A percentile compares a stretch with the other conserved stretches of the same genome.
phyloP scores from a whole-genome alignment of 2,888 invertebrate genomes.

The Pimpla rufipes region DNA sequence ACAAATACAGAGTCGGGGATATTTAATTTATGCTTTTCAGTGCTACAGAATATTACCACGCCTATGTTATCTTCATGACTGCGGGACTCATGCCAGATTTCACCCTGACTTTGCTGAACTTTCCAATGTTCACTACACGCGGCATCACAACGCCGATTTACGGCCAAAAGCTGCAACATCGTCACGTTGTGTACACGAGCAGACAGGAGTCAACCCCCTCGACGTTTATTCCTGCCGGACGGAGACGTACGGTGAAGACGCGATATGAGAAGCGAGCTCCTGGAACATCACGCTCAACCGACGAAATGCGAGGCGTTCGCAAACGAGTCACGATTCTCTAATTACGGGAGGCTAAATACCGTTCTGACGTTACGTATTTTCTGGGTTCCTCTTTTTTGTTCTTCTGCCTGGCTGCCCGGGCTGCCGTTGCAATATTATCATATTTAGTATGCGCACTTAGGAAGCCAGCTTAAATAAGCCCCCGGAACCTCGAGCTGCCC shows the following conservation, averaged over 20 bases:
- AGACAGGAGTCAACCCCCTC: constrained; percentile 34
- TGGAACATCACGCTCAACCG: constrained; percentile 64
- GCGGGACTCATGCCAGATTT: not conserved
- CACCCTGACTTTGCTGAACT: not conserved
- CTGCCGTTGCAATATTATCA: constrained; percentile 84
- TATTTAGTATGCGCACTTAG: constrained; percentile 85
- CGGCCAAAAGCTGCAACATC: constrained; percentile 5
- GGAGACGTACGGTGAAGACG: constrained; percentile 53
- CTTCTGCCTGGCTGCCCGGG: constrained; percentile 7
- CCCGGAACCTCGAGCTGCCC: constrained; percentile 78
- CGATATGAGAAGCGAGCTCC: constrained; percentile 42
- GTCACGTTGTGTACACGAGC: constrained; percentile 57
- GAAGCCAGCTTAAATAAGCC: constrained; percentile 84
- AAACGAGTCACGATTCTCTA: constrained; percentile 85
- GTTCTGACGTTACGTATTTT: constrained; percentile 79
- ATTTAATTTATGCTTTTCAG: not conserved
- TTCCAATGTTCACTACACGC: not conserved
- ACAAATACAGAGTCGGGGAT: not conserved
- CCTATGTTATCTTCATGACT: not conserved
- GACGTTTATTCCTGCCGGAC: constrained; percentile 41
- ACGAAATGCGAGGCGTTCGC: constrained; percentile 82
- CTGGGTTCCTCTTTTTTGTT: constrained; percentile 32
- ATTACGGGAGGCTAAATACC: constrained; percentile 85
- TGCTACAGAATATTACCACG: not conserved
- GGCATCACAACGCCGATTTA: not conserved